These are phyloP conservation scores for Protophormia terraenovae DNA, from an alignment of 2,888 invertebrate genomes.

Conservation along the genomic window DNA sequence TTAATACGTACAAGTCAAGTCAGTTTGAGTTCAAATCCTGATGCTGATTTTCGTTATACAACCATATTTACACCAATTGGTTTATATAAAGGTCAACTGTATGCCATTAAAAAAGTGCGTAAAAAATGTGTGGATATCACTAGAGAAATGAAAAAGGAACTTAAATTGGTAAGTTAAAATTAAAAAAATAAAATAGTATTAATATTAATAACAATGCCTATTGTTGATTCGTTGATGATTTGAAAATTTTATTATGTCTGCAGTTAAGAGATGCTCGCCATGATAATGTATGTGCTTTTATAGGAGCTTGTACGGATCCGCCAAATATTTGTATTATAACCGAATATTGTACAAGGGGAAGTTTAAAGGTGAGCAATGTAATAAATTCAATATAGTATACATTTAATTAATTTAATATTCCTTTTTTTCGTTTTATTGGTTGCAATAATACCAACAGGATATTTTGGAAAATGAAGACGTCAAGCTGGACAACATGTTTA, in stretches of 20 bases:
- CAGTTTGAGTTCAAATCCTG: conserved; percentile 95
- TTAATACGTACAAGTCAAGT: conserved; percentile 92
- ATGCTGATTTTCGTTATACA: conserved; percentile 93
- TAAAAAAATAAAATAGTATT: neutral
- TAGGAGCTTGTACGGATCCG: conserved; percentile 95
- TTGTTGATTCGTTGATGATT: neutral
- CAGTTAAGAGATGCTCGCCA: conserved; percentile 95
- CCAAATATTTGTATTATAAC: conserved; percentile 94
- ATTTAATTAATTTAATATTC: neutral
- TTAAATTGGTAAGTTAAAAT: conserved; percentile 88
- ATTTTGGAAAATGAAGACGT: conserved; percentile 97
- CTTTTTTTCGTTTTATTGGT: neutral
- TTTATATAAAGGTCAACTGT: conserved; percentile 92
- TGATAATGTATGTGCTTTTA: conserved; percentile 95
- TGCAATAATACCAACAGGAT: conserved; percentile 83
- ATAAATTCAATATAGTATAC: neutral
- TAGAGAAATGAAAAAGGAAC: conserved; percentile 94
- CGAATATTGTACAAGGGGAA: conserved; percentile 94
- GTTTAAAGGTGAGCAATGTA: conserved; percentile 88
- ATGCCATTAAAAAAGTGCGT: conserved; percentile 92
- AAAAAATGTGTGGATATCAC: conserved; percentile 94
- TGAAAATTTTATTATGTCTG: neutral
- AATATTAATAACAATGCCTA: no score
- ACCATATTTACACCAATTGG: conserved; percentile 95
- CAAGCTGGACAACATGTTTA: conserved; percentile 97